Evolutionary conservation across 1,140 invertebrate species (phyloP), one percentile per base, ranked within the genome.

Genomic region (Drosophila kepulauana): DNA sequence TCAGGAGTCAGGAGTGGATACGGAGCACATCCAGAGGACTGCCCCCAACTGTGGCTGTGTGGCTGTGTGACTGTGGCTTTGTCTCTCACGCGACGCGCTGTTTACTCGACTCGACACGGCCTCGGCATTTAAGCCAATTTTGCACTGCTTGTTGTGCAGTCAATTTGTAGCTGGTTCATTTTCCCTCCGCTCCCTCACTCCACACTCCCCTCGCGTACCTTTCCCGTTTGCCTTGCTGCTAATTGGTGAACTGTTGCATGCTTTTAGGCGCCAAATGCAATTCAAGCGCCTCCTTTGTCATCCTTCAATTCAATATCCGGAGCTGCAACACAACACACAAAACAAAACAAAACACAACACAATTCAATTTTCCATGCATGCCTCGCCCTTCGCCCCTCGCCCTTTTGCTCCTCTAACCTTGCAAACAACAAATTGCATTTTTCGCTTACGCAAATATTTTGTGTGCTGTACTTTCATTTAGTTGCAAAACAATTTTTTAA

Each of bases 51-150:
- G 20, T 25, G 20, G 20, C 20, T 25, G 20, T 25, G 20, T 25
- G 20, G 20, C 20, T 25, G 20, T 25, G 20, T 25, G 10, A 11
- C 35, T 38, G 35, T 16, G 49, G 49, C 57, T 69, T 28, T 38
- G 13, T 11, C 11, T 56, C 10, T 8, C 64, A 3, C n/a, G 28
- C 20, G 11, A 11, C 13, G n/a, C 13, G 41, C 35, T 43, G 41
- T 43, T 13, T 13, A 43, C 3, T 13, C n/a, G 41, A 43, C 3
- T 13, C n/a, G 41, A 43, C 41, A 43, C 41, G 11, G 41, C 7
- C 51, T 15, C 25, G 33, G 25, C 38, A 73, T 61, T 73, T 48
- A 61, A 67, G 71, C 64, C 57, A 68, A 68, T 74, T 74, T 74
- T 74, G 20, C 35, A 38, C 64, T 56, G 33, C 65, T 49, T 35